Evolutionary conservation across 2,797 vertebrate genomes (phyloP).

Genomic region (Rhadinocentrus ornatus): DNA sequence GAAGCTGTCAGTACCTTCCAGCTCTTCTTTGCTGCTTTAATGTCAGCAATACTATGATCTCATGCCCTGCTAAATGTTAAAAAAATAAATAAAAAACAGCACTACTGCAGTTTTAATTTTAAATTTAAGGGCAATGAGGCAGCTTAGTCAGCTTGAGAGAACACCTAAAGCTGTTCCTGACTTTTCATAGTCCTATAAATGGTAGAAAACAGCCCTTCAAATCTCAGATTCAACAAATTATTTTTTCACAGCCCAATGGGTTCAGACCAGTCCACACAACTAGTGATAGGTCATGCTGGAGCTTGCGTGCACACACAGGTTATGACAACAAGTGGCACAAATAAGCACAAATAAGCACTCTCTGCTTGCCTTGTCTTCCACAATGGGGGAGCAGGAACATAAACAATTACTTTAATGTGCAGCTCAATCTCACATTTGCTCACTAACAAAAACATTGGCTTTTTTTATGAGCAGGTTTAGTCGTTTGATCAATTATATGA

Average conservation of each 20-base stretch:
- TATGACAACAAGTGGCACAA: background rate
- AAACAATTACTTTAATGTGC: background rate
- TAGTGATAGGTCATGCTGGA: background rate
- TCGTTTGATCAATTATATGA: background rate
- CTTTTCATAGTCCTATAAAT: background rate
- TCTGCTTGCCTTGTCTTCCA: background rate
- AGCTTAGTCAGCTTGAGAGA: background rate
- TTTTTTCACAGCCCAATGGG: background rate
- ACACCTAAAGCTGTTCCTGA: background rate
- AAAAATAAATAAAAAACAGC: background rate
- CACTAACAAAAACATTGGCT: background rate
- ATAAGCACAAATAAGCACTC: too few species aligned
- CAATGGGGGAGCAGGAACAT: slow-evolving; percentile 4
- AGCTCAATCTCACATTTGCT: slow-evolving; percentile 3
- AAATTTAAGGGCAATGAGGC: slow-evolving; percentile 12
- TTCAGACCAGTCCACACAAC: background rate
- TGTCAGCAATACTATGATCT: slow-evolving; percentile 78
- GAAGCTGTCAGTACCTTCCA: slow-evolving; percentile 86
- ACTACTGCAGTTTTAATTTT: slow-evolving; percentile 23
- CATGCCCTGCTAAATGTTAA: slow-evolving; percentile 76
- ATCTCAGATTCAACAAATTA: background rate
- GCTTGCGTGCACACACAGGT: too few species aligned
- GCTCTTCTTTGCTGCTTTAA: slow-evolving; percentile 83
- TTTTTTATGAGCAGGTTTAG: slow-evolving; percentile 12
- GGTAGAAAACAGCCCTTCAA: background rate